A percentile compares a stretch with the other conserved stretches of the same genome.
Evolutionary conservation across 2,797 vertebrate genomes (phyloP).

Genomic region (Cossypha heuglini): DNA sequence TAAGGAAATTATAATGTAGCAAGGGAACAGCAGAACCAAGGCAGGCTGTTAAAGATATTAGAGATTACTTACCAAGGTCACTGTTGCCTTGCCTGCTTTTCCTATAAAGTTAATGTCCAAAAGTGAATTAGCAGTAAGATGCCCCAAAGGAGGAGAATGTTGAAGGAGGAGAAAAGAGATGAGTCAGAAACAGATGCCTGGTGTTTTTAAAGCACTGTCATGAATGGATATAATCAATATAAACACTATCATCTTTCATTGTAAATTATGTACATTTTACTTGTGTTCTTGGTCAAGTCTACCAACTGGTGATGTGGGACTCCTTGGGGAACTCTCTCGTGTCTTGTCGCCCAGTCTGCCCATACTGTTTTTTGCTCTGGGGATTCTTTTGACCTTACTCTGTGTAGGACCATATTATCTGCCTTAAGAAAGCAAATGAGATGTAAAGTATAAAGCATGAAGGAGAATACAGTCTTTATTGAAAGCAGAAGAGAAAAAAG

Average conservation of each 20-base stretch:
- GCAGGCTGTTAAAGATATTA: neutral
- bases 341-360: rapidly evolving
- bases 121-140: neutral
- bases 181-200: neutral
- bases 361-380: neutral
- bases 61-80: neutral
- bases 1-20: neutral
- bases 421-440: neutral
- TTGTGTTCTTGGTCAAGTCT: neutral
- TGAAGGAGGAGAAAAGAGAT: neutral
- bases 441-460: neutral
- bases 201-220: neutral
- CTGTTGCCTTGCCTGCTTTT: neutral
- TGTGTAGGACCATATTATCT: neutral
- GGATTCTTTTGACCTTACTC: neutral
- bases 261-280: neutral
- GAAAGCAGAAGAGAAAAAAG: neutral
- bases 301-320: neutral
- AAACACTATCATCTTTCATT: neutral
- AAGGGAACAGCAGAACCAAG: neutral
- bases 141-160: neutral
- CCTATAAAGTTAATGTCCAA: neutral
- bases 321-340: neutral
- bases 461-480: neutral
- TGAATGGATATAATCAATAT: neutral